A percentile compares a stretch with the other conserved stretches of the same genome.
These are phyloP conservation scores for Troides helena DNA, from an alignment of 2,888 invertebrate genomes.

Conservation along the genomic window DNA sequence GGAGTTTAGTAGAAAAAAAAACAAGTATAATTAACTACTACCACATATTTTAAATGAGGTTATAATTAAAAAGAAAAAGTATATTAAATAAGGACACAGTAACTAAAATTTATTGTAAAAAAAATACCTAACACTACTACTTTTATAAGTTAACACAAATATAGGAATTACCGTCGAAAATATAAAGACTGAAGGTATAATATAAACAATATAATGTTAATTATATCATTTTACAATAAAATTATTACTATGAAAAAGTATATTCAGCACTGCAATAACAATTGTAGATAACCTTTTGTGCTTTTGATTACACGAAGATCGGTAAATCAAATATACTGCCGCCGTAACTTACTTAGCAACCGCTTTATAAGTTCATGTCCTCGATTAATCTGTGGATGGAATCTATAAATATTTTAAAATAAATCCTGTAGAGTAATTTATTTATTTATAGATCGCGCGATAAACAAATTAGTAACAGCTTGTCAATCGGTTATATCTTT, in stretches of 20 bases:
- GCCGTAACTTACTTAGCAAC: slow-evolving; percentile 13
- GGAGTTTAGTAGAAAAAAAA: too few relatives aligned
- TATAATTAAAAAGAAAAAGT: background rate
- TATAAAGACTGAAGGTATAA: too few relatives aligned
- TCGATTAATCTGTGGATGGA: slow-evolving; percentile 6
- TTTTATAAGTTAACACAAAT: too few relatives aligned
- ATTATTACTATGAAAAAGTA: slow-evolving; percentile 2
- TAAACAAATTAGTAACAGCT: background rate
- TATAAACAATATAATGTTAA: background rate
- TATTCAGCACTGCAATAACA: background rate
- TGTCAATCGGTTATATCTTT: background rate
- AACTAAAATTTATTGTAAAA: background rate
- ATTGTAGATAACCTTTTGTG: slow-evolving; percentile 20
- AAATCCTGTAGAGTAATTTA: background rate
- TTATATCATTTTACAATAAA: background rate
- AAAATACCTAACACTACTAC: background rate
- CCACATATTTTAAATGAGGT: background rate
- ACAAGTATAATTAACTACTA: too few relatives aligned
- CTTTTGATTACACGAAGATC: slow-evolving; percentile 9
- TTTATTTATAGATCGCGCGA: background rate
- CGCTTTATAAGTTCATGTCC: slow-evolving; percentile 16
- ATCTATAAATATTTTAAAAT: slow-evolving; percentile 3
- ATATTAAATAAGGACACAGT: background rate
- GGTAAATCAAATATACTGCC: slow-evolving; percentile 19
- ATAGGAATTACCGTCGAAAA: too few relatives aligned